A percentile compares a stretch with the other conserved stretches of the same genome.
These are phyloP conservation scores for Chloebia gouldiae DNA, from an alignment of 2,113 vertebrate genomes.

Conservation along the genomic window DNA sequence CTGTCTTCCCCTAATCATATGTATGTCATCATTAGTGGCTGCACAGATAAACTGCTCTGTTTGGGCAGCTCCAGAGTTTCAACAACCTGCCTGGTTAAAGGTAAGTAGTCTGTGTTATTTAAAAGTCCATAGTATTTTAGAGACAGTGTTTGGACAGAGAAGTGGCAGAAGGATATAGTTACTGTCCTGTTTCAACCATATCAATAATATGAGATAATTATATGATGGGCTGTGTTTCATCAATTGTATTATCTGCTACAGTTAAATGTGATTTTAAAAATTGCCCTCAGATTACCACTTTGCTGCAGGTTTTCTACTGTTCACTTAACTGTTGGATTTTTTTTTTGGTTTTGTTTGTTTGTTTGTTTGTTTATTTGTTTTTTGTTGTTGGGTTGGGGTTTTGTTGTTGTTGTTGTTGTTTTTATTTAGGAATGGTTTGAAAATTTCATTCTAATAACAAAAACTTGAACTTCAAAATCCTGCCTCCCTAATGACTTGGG, in stretches of 20 bases:
- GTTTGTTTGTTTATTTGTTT: too few species aligned
- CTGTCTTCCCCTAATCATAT: background rate
- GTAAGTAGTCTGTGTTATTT: background rate
- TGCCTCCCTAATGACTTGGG: background rate
- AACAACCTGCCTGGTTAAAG: background rate
- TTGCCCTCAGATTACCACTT: constrained; percentile 27
- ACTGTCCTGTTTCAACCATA: constrained; percentile 43
- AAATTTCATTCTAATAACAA: constrained; percentile 18
- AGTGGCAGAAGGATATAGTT: constrained; percentile 34
- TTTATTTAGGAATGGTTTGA: background rate
- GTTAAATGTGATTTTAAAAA: constrained; percentile 58
- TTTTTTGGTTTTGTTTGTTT: background rate
- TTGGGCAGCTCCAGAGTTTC: background rate
- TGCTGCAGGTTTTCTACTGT: background rate
- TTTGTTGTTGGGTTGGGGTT: too few species aligned
- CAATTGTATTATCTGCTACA: constrained; percentile 30
- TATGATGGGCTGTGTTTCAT: constrained; percentile 12
- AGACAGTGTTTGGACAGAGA: background rate
- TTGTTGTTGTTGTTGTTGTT: too few species aligned
- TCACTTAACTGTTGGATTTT: background rate
- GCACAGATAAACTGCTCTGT: background rate
- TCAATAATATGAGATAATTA: constrained; percentile 63
- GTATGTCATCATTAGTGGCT: background rate
- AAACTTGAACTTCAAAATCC: background rate
- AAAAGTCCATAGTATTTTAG: background rate